Percentiles rank a stretch among this genome's conserved stretches.
Evolutionary conservation across 2,113 vertebrate genomes (phyloP).

Genomic region (Laticauda laticaudata): DNA sequence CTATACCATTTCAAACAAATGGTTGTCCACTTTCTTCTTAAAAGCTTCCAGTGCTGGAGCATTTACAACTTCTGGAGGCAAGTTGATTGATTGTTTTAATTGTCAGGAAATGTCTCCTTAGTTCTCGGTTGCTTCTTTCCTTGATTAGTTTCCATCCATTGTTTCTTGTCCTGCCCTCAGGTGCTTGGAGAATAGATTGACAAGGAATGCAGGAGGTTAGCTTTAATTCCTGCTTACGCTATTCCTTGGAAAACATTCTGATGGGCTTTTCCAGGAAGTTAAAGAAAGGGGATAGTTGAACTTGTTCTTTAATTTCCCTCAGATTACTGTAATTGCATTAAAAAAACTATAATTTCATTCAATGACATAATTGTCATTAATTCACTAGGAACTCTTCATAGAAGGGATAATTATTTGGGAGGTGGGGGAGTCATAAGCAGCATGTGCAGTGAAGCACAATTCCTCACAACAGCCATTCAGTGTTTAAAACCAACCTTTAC

Average conservation of each 20-base stretch:
- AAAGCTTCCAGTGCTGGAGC: too few species aligned
- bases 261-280: neutral
- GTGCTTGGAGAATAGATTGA: too few species aligned
- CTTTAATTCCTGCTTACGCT: neutral
- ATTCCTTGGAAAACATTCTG: neutral
- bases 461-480: slow-evolving; percentile 60
- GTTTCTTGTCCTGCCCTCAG: too few species aligned
- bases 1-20: too few species aligned
- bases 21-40: too few species aligned
- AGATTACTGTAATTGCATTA: slow-evolving; percentile 69
- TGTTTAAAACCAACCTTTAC: slow-evolving; percentile 63
- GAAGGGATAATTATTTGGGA: slow-evolving; percentile 75
- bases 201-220: neutral
- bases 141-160: too few species aligned
- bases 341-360: slow-evolving; percentile 78
- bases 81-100: too few species aligned
- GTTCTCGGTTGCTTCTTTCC: too few species aligned
- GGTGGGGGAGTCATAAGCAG: slow-evolving; percentile 62
- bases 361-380: slow-evolving; percentile 77
- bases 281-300: slow-evolving; percentile 13
- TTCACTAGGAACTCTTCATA: slow-evolving; percentile 74
- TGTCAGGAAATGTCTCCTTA: too few species aligned
- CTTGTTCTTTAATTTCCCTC: slow-evolving; percentile 60
- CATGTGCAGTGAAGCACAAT: slow-evolving; percentile 70
- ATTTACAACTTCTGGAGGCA: too few species aligned